phyloP scores from a whole-genome alignment of 2,113 vertebrate genomes.

The Mandrillus leucophaeus region DNA sequence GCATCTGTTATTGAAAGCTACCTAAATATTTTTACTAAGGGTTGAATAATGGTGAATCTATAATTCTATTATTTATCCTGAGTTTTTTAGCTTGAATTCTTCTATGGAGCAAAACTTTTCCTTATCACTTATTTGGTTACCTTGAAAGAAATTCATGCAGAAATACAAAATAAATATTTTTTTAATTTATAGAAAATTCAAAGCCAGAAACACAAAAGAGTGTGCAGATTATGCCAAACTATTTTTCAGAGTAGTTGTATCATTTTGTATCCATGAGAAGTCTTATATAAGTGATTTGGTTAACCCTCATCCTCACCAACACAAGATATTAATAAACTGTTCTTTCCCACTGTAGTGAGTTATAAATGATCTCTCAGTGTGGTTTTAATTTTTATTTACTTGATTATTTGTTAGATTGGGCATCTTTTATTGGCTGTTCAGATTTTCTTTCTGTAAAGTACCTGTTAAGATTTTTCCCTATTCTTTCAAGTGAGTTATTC shows the following conservation, averaged over 20 bases:
- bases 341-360: neutral
- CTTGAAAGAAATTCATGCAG: neutral
- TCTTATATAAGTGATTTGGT: neutral
- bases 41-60: neutral
- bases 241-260: neutral
- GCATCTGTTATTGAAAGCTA: neutral
- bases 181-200: neutral
- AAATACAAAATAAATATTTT: conserved; percentile 11
- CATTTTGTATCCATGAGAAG: neutral
- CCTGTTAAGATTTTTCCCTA: neutral
- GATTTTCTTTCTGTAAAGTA: neutral
- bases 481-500: neutral
- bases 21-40: neutral
- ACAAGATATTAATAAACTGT: neutral
- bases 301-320: neutral
- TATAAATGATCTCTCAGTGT: conserved; percentile 3
- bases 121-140: neutral
- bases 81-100: neutral
- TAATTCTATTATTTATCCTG: neutral
- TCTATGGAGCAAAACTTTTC: neutral
- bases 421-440: neutral
- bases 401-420: neutral
- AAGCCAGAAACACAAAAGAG: neutral
- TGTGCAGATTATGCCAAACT: neutral
- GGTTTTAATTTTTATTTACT: neutral